These are phyloP conservation scores for Reticulitermes lucifugus DNA, from an alignment of 2,888 invertebrate species.

Conservation along the genomic window DNA sequence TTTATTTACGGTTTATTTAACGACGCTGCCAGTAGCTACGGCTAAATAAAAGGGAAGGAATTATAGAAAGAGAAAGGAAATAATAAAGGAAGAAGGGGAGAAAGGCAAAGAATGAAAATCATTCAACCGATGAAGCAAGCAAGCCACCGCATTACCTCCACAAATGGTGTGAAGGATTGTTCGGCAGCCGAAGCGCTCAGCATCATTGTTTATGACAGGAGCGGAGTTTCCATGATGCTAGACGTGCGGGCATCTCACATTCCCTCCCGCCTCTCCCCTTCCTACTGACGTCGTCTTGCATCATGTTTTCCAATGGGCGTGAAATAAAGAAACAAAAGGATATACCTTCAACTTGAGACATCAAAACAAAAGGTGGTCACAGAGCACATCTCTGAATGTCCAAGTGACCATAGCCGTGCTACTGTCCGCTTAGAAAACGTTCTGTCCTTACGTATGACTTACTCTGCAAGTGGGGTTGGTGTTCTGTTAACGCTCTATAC, in stretches of 20 bases:
- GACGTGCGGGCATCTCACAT: slow-evolving; percentile 22
- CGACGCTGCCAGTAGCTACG: too few species aligned
- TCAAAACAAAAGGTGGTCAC: slow-evolving; percentile 22
- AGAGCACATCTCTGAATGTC: slow-evolving; percentile 5
- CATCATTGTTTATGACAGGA: slow-evolving; percentile 31
- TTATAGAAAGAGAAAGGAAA: too few species aligned
- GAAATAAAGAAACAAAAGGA: slow-evolving; percentile 35
- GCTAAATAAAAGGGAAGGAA: too few species aligned
- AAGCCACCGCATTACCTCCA: too few species aligned
- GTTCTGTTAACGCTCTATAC: too few species aligned
- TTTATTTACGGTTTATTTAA: too few species aligned
- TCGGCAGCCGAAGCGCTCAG: neutral
- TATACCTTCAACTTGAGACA: slow-evolving; percentile 2
- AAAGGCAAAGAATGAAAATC: too few species aligned
- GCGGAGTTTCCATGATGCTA: slow-evolving; percentile 15
- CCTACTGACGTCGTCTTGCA: slow-evolving; percentile 8
- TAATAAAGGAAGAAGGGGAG: too few species aligned
- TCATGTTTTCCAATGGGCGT: slow-evolving; percentile 28
- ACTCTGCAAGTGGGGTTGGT: too few species aligned
- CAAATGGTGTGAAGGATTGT: too few species aligned
- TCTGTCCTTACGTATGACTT: too few species aligned
- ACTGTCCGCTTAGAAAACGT: neutral
- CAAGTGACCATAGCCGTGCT: neutral
- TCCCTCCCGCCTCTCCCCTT: neutral
- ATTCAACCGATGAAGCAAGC: too few species aligned